Evolutionary conservation across 2,113 vertebrate genomes (phyloP).

Genomic region (Ageneiosus marmoratus): DNA sequence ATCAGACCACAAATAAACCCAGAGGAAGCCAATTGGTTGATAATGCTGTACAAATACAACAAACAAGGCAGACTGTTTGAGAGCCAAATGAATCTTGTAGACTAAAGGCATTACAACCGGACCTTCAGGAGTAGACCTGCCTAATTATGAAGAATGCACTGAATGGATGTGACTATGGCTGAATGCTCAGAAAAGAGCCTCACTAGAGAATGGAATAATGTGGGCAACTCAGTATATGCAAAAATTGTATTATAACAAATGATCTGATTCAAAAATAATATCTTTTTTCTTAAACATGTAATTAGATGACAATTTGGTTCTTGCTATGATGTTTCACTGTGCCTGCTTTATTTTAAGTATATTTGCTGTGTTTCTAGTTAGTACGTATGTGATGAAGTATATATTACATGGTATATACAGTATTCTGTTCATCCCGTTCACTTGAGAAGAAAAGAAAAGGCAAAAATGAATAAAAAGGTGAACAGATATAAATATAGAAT

Average conservation of each 20-base stretch:
- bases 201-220: slow-evolving; percentile 45
- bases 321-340: background rate
- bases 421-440: background rate
- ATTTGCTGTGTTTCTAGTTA: background rate
- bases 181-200: slow-evolving; percentile 50
- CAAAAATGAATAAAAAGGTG: background rate
- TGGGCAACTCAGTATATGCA: slow-evolving; percentile 37
- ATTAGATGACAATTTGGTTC: background rate
- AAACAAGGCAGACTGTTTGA: slow-evolving; percentile 28
- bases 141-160: slow-evolving; percentile 63
- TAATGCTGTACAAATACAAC: slow-evolving; percentile 51
- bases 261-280: slow-evolving; percentile 48
- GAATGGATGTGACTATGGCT: slow-evolving; percentile 45
- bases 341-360: background rate
- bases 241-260: slow-evolving; percentile 56
- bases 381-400: background rate
- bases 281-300: slow-evolving; percentile 10
- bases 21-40: slow-evolving; percentile 43
- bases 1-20: slow-evolving; percentile 31
- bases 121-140: slow-evolving; percentile 28
- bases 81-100: slow-evolving; percentile 45
- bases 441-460: background rate
- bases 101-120: slow-evolving; percentile 47
- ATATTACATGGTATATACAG: background rate
- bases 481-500: background rate